Base-by-base conservation (phyloP, 2,113 vertebrate species). In the Forbesichthys agassizii region DNA sequence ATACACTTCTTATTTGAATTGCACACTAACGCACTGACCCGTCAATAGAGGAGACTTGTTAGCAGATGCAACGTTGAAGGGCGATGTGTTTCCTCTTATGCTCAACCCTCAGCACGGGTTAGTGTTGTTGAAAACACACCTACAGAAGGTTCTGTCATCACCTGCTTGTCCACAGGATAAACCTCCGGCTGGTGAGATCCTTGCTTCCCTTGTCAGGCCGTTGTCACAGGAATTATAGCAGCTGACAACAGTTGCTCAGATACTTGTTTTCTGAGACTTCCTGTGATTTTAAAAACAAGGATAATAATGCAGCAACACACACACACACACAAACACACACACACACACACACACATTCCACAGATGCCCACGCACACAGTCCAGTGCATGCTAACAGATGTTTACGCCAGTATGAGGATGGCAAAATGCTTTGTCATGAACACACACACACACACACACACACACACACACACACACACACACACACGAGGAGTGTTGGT, bases 401-500 rank as follows among this genome's bases (percentile, higher is more conserved):
- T 42, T 42, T 42, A 8, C 27, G 7, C 36, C 36, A 42, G 36
- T 8, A 42, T 42, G 36, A 6, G 36, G 5, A 42, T 42, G 36
- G 4, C 3, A 3, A 42, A 42, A 42, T 42, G 1, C 36, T 42
- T 42, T 5, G 57, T 42, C 20, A 46, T 18, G 13, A 18, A 33
- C 55, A 56, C 20, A 42, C 16, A 71, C 12, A 16, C 56, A 5
- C 33, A 62, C 52, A 71, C 51, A 65, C 55, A 53, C 65, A 78
- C 68, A 59, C 55, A 53, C 42, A 46, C 63, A 56, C 27, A 74
- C 16, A 70, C 33, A 66, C 42, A 56, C 51, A 62, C 61, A 52
- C 58, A 9, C 49, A 12, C 49, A 52, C 78, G 71, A 82, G 83
- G 74, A 73, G 74, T 75, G 82, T 77, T 69, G 65, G 86, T 87